Evolutionary conservation across 2,797 vertebrate species (phyloP), one percentile per base, ranked within the genome.

Genomic region (Tamandua tetradactyla): DNA sequence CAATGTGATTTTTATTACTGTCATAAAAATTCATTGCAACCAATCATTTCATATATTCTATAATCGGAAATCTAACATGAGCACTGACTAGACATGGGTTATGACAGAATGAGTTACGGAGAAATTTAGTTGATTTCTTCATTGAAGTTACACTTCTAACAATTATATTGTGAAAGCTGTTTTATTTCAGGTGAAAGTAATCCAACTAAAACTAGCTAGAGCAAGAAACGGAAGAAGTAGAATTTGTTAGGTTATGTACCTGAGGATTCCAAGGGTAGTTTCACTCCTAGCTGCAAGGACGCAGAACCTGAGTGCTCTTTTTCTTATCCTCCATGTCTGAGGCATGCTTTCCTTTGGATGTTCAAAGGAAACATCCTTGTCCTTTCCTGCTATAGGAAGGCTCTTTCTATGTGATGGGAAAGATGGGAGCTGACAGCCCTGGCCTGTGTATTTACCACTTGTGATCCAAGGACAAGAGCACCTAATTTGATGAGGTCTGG

Each of bases 281-380:
- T 86, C 3, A 57, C n/a, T 64, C 35, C 69, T 49, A 30, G 55
- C 13, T 49, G 0, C 20, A 25, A 30, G 71, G 44, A 42, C 14
- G 10, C 4, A 0, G 27, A 10, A 1, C n/a, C 13, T 20, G 9
- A 75, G 30, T 8, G 7, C 27, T n/a, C 3, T 57, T 20, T 49
- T 55, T 13, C 5, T 27, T 2, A 5, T 12, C 40, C 12, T n/a
- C 35, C 7, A 0, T 18, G 18, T 8, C 35, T n/a, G 18, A 55
- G 6, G 17, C 17, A 18, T 17, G 18, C 52, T 55, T 88, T 22
- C 35, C 44, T 68, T 3, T n/a, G 17, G 55, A 52, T 32, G 61
- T 17, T 20, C 7, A 17, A n/a, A n/a, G n/a, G n/a, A n/a, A n/a
- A n/a, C n/a, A n/a, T n/a, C 15, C n/a, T 66, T 61, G 15, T 2